Evolutionary conservation across 2,888 invertebrate genomes (phyloP), one percentile per base, ranked within the genome.

Genomic region (Mythimna loreyi): DNA sequence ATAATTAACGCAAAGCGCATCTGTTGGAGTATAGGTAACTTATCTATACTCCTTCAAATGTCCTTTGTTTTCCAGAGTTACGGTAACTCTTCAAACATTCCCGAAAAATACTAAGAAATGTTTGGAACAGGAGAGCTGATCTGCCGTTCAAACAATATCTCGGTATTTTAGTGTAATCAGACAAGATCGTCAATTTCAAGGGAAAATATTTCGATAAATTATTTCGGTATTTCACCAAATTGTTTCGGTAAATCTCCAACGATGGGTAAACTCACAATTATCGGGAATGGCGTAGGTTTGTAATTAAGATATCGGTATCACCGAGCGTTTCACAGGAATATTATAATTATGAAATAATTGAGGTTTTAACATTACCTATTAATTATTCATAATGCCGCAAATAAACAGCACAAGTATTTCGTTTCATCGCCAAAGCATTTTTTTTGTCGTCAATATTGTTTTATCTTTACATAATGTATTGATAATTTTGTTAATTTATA

Each of bases 351-450:
- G 3, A 33, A 33, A 50, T 64, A 49, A 70, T 55, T 73, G 25
- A 13, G 16, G 53, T 21, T 73, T 63, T 73, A 55, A 55, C 16
- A 47, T 49, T 33, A 2, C 25, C n/a, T 40, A 73, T 63, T 43
- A 33, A 49, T 55, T 33, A 70, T 36, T 47, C 30, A 47, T 21
- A 19, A 30, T 19, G 21, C 45, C 45, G 1, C 73, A 64, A 70
- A 47, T 21, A 73, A 45, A 47, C 65, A 30, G 25, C 0, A 28
- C 13, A 19, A 36, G 16, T 33, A 58, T 58, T 58, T 21, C 6
- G 8, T n/a, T 72, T 45, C 23, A 30, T 2, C n/a, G 40, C 19
- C 7, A 40, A 30, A 3, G 16, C 0, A 6, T 4, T 40, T 64
- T 13, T 63, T 47, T 45, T 13, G 45, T 52, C 23, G 30, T 25